These are phyloP conservation scores for Syngnathus rostellatus DNA, from an alignment of 2,797 vertebrate genomes.

Conservation along the genomic window DNA sequence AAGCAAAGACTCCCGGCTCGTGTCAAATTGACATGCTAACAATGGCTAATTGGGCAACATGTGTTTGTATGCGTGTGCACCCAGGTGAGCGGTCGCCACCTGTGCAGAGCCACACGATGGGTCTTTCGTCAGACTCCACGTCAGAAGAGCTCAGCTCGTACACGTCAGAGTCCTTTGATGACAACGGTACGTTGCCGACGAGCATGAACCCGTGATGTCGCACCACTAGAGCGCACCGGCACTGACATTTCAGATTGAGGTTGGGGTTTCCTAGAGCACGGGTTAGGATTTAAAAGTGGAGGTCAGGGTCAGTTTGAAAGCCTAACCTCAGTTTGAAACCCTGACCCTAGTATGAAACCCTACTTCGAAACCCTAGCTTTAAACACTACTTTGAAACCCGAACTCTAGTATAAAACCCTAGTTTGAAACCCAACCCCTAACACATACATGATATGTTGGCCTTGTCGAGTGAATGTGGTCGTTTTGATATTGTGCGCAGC, in stretches of 20 bases:
- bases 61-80: background rate
- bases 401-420: too few species aligned
- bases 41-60: background rate
- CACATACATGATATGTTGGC: background rate
- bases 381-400: too few species aligned
- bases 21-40: background rate
- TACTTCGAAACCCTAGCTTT: too few species aligned
- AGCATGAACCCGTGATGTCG: too few species aligned
- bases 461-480: conserved; percentile 10
- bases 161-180: conserved; percentile 88
- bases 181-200: conserved; percentile 78
- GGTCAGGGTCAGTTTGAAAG: too few species aligned
- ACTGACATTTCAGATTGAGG: background rate
- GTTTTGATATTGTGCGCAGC: conserved; percentile 59
- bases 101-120: background rate
- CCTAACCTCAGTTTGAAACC: too few species aligned
- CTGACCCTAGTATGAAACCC: too few species aligned
- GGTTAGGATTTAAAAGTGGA: background rate
- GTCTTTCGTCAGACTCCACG: conserved; percentile 78
- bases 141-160: conserved; percentile 87
- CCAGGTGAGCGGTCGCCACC: background rate
- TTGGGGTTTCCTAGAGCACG: background rate
- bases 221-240: background rate
- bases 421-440: too few species aligned
- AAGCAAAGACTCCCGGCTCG: background rate